Evolutionary conservation across 2,888 invertebrate species (phyloP), one percentile per base, ranked within the genome.

Genomic region (Lasioglossum calceatum): DNA sequence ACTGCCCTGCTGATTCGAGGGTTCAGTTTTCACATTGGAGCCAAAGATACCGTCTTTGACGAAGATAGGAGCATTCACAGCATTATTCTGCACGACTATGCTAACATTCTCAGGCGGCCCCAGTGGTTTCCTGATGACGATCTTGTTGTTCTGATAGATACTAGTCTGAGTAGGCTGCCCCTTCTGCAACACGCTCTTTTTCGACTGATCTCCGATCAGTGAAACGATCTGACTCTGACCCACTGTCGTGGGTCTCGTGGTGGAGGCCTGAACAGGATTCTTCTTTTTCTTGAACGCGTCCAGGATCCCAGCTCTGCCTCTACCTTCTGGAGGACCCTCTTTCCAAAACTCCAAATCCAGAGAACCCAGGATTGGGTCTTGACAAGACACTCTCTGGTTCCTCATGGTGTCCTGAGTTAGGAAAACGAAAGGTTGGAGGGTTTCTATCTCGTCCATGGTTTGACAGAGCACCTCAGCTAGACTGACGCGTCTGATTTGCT

Each of bases 391-490:
- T 81, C 97, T 95, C 76, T 95, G 95, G 91, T 97, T 97, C 91
- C 96, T 96, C 79, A 96, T 94, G 81, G 96, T 95, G 91, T 97
- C 97, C 0, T 96, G 94, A 14, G 96, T 96, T 8, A 97, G 95
- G 93, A 97, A 97, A 0, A 97, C 97, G 90, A 97, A 97, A 0
- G 97, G 97, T 93, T 97, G 97, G 64, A 97, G 95, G 32, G 96
- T 97, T 87, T 97, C 96, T 67, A 97, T 96, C 58, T 96, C 96
- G 90, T 96, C 97, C 91, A 97, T 95, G 0, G 97, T 97, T 76
- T 96, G 96, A 92, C 98, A 98, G 12, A 98, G 95, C 4, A 98
- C 96, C 93, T 98, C 97, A 0, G 98, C 97, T 71, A 98, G 95
- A 0, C 97, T 97, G 27, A 97, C 96, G 77, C 97, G 96, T 54